Conservation (phyloP, 1,140 invertebrate species). For the Macrosteles quadrilineatus region DNA sequence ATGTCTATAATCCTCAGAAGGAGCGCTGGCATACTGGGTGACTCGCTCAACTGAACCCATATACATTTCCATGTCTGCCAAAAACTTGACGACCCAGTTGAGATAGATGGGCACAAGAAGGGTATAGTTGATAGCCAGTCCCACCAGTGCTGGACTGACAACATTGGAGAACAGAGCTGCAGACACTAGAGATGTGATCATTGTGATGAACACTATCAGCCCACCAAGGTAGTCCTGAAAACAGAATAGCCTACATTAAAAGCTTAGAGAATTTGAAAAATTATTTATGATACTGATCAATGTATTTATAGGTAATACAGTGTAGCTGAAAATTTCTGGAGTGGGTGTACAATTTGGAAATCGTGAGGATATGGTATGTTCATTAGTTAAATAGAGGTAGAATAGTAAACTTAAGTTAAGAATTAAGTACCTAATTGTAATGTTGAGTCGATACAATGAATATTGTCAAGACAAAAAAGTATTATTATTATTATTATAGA, state of each 20-base stretch:
- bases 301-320: too few relatives aligned
- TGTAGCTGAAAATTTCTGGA: too few relatives aligned
- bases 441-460: too few relatives aligned
- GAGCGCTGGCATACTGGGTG: conserved; percentile 59
- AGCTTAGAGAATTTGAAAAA: conserved; percentile 4
- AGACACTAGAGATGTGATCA: conserved; percentile 62
- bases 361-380: too few relatives aligned
- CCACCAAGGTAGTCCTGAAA: conserved; percentile 80
- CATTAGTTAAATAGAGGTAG: too few relatives aligned
- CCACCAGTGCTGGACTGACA: conserved; percentile 64
- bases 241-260: conserved; percentile 35
- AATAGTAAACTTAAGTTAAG: too few relatives aligned
- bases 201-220: conserved; percentile 71
- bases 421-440: too few relatives aligned
- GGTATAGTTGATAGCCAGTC: conserved; percentile 77
- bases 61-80: conserved; percentile 77
- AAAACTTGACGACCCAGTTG: conserved; percentile 79
- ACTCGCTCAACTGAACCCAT: conserved; percentile 76
- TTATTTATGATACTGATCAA: too few relatives aligned
- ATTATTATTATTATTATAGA: too few relatives aligned
- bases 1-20: conserved; percentile 57
- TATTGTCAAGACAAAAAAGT: too few relatives aligned
- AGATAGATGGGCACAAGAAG: conserved; percentile 78
- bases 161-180: conserved; percentile 55
- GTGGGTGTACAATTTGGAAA: too few relatives aligned